phyloP scores from a whole-genome alignment of 2,797 vertebrate genomes.

The Morus bassanus region DNA sequence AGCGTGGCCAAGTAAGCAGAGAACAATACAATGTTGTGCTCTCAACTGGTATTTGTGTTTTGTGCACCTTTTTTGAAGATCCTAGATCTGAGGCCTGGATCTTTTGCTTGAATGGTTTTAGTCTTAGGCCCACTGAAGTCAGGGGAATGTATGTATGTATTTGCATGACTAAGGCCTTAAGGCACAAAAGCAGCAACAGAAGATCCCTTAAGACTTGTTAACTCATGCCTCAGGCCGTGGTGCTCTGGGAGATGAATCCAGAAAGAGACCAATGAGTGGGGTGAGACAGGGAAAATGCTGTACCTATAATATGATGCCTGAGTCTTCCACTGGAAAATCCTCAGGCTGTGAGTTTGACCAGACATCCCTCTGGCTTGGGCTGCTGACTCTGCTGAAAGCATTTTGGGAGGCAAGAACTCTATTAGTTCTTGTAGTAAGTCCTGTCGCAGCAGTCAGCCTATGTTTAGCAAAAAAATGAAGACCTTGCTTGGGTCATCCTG shows the following conservation, averaged over 20 bases:
- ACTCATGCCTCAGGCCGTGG: not conserved
- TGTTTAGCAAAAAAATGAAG: not conserved
- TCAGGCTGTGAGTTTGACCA: not conserved
- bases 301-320: not conserved
- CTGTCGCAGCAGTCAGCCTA: not conserved
- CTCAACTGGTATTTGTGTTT: not conserved
- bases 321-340: not conserved
- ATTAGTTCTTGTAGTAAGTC: not conserved
- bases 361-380: not conserved
- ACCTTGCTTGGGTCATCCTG: not conserved
- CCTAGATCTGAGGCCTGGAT: not conserved
- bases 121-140: not conserved
- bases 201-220: not conserved
- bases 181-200: not conserved
- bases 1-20: constrained; percentile 86
- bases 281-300: not conserved
- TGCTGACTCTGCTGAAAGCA: not conserved
- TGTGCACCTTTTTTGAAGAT: not conserved
- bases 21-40: not conserved
- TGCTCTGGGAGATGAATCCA: not conserved
- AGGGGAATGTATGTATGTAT: not conserved
- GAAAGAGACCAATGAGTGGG: not conserved
- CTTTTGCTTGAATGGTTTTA: not conserved
- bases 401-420: not conserved
- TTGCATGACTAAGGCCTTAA: not conserved